These are phyloP conservation scores for Alloplasta piceator DNA, from an alignment of 2,888 invertebrate species.

Conservation along the genomic window DNA sequence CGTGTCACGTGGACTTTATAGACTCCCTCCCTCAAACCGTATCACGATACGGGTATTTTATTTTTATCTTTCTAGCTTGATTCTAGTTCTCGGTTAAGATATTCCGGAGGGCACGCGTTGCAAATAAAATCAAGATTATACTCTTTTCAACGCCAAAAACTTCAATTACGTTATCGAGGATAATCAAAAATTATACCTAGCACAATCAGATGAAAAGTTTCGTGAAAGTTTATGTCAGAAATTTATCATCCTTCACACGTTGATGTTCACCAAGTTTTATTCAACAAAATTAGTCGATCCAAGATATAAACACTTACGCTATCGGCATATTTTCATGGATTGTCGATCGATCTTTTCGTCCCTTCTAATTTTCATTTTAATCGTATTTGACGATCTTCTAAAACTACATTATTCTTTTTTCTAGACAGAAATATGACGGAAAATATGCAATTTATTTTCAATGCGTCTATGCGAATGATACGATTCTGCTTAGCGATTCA, in stretches of 20 bases:
- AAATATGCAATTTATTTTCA: neutral
- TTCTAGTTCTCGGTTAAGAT: conserved; percentile 18
- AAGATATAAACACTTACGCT: too few species aligned
- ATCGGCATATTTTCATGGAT: too few species aligned
- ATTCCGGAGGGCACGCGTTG: neutral
- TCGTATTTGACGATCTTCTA: too few species aligned
- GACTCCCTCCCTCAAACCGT: neutral
- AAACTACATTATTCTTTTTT: neutral
- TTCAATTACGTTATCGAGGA: conserved; percentile 15
- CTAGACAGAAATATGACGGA: neutral
- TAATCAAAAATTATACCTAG: neutral
- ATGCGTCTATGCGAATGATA: conserved; percentile 8
- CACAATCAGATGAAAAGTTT: too few species aligned
- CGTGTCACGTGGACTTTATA: conserved; percentile 14
- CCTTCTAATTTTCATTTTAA: too few species aligned
- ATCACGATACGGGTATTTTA: conserved; percentile 10
- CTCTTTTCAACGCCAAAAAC: conserved; percentile 10
- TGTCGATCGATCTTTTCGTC: too few species aligned
- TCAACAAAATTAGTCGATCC: too few species aligned
- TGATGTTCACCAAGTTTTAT: too few species aligned
- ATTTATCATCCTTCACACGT: too few species aligned
- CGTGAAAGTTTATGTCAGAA: too few species aligned
- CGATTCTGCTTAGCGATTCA: neutral
- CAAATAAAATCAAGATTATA: conserved; percentile 26
- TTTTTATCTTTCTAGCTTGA: conserved; percentile 15